phyloP scores from a whole-genome alignment of 2,113 vertebrate genomes.

The Phylloscopus trochiloides region DNA sequence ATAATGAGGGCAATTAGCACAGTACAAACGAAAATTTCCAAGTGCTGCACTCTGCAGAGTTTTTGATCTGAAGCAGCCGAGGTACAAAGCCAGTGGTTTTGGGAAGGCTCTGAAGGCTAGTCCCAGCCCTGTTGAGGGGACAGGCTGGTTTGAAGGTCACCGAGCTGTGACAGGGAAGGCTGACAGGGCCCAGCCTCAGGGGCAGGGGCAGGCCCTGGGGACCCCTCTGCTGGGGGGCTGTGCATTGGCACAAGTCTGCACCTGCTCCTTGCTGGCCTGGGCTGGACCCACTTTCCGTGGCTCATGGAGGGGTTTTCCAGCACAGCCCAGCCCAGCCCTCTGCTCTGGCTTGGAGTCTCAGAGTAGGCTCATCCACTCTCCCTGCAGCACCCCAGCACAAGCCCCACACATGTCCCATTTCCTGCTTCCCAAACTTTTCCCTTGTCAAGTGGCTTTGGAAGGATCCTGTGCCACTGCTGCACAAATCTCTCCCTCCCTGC shows the following conservation, averaged over 20 bases:
- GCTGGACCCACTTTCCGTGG: not conserved
- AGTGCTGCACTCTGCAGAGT: not conserved
- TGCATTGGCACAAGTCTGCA: not conserved
- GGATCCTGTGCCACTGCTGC: not conserved
- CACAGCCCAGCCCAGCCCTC: rapidly evolving
- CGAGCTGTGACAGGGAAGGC: not conserved
- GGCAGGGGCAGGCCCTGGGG: not conserved
- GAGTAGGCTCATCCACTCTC: not conserved
- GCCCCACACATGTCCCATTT: not conserved
- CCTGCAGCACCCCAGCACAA: rapidly evolving
- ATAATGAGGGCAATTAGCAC: conserved; percentile 43
- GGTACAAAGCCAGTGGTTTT: not conserved
- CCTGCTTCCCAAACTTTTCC: not conserved
- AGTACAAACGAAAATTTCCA: not conserved
- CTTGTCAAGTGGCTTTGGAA: not conserved
- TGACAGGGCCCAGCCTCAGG: rapidly evolving
- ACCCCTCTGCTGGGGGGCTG: rapidly evolving
- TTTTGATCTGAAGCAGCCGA: not conserved
- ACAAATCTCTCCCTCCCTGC: not conserved
- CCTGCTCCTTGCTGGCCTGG: not conserved
- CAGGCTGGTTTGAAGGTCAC: not conserved
- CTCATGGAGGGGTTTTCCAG: not conserved
- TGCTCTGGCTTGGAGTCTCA: not conserved
- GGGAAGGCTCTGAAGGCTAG: not conserved
- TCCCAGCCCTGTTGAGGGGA: not conserved